Percentiles rank a stretch among this genome's conserved stretches.
Evolutionary conservation across 2,888 invertebrate genomes (phyloP).

Genomic region (Ashinkailepas kermadecensis): DNA sequence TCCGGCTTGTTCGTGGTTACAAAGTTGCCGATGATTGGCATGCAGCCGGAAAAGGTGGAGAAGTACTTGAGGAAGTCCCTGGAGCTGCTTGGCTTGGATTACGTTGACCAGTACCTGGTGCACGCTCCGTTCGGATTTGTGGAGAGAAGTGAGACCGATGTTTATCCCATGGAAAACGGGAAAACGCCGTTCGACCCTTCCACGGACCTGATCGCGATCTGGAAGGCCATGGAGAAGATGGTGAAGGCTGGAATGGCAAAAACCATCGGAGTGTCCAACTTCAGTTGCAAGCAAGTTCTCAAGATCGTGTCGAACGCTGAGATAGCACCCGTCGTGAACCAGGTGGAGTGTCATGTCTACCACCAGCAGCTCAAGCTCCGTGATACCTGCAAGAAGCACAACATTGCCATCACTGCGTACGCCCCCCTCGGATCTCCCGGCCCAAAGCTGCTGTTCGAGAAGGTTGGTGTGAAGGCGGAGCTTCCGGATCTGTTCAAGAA

Average conservation of each 20-base stretch:
- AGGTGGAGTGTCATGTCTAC: constrained; percentile 67
- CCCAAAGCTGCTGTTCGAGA: constrained; percentile 34
- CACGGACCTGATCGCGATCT: constrained; percentile 64
- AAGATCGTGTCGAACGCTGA: constrained; percentile 54
- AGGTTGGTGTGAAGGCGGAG: not conserved
- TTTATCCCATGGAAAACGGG: constrained; percentile 56
- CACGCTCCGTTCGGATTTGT: constrained; percentile 64
- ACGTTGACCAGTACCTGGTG: constrained; percentile 72
- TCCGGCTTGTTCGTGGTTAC: not conserved
- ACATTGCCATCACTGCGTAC: constrained; percentile 49
- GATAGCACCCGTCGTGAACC: constrained; percentile 55
- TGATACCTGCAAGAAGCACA: constrained; percentile 53
- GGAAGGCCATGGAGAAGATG: constrained; percentile 63
- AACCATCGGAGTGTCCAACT: constrained; percentile 78
- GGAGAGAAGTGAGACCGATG: constrained; percentile 53
- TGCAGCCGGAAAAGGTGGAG: constrained; percentile 57
- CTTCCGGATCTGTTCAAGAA: constrained; percentile 58
- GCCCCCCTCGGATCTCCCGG: constrained; percentile 43
- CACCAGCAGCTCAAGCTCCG: constrained; percentile 60
- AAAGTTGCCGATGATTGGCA: constrained; percentile 35
- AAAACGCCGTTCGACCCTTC: constrained; percentile 50
- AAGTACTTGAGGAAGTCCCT: constrained; percentile 60
- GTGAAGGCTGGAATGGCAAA: constrained; percentile 60
- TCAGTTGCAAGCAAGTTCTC: constrained; percentile 63
- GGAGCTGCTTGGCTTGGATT: constrained; percentile 62